phyloP scores from a whole-genome alignment of 2,797 vertebrate genomes.

The Falco naumanni region DNA sequence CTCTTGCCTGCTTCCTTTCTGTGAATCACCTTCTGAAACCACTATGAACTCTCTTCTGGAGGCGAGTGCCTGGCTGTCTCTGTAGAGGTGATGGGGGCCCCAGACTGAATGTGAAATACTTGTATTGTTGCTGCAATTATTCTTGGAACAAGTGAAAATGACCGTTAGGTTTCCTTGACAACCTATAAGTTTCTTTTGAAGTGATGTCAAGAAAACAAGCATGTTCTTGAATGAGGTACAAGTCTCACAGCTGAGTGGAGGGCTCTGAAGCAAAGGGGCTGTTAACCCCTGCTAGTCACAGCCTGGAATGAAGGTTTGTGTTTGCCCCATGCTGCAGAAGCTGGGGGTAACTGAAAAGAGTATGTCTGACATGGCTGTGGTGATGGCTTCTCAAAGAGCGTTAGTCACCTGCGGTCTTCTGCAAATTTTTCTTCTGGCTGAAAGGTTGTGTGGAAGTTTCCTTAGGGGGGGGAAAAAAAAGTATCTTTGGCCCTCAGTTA shows the following conservation, averaged over 20 bases:
- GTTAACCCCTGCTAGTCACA: neutral
- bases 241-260: neutral
- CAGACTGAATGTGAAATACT: fast-evolving
- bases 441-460: neutral
- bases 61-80: neutral
- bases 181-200: neutral
- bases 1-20: neutral
- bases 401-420: fast-evolving
- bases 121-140: neutral
- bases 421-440: neutral
- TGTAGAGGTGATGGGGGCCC: neutral
- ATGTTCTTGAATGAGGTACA: neutral
- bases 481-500: neutral
- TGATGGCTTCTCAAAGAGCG: neutral
- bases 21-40: too few relatives aligned
- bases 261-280: neutral
- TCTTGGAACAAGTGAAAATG: neutral
- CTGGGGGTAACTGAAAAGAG: neutral
- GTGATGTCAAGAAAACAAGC: neutral
- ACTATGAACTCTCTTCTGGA: fast-evolving
- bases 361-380: fast-evolving
- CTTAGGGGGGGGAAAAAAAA: fast-evolving
- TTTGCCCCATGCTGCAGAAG: fast-evolving
- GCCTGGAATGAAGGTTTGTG: fast-evolving
- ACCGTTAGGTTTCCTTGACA: neutral